Evolutionary conservation across 1,140 invertebrate species (phyloP).

Genomic region (Euglossa dilemma): DNA sequence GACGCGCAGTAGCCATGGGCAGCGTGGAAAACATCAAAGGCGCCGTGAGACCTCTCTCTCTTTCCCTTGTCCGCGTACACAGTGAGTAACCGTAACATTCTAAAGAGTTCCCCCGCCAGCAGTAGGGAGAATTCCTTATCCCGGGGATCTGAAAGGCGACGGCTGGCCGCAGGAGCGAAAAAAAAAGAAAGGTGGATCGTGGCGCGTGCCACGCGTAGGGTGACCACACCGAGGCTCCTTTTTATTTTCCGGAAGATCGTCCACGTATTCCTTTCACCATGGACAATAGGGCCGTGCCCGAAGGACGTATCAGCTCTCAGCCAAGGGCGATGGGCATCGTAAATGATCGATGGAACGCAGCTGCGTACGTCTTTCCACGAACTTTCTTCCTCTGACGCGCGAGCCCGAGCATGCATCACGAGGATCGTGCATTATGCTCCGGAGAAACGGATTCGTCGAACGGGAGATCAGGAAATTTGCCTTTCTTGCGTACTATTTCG

Average conservation of each 20-base stretch:
- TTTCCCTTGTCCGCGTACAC: not conserved
- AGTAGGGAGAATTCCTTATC: slow-evolving; percentile 47
- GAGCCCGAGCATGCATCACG: not conserved
- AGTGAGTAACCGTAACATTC: slow-evolving; percentile 24
- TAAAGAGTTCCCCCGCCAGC: slow-evolving; percentile 12
- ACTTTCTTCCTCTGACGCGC: not conserved
- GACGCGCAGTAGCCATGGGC: not conserved
- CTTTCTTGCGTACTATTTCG: too few relatives aligned
- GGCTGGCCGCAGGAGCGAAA: not conserved
- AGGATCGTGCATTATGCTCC: not conserved
- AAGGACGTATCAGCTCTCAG: slow-evolving; percentile 58
- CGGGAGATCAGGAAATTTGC: too few relatives aligned
- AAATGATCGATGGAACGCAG: slow-evolving; percentile 73
- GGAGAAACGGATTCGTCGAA: too few relatives aligned
- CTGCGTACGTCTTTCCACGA: slow-evolving; percentile 62
- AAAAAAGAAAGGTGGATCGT: slow-evolving; percentile 44
- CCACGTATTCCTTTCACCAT: slow-evolving; percentile 59
- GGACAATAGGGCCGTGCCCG: slow-evolving; percentile 48
- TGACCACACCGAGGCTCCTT: slow-evolving; percentile 31
- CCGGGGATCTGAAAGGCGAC: slow-evolving; percentile 46
- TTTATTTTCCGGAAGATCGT: slow-evolving; percentile 60
- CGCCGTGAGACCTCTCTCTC: not conserved
- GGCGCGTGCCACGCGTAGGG: slow-evolving; percentile 51
- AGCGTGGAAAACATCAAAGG: slow-evolving; percentile 27
- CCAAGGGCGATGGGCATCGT: slow-evolving; percentile 60